phyloP scores from a whole-genome alignment of 64 coral and sea anemone genomes.

The Porites australiensis region DNA sequence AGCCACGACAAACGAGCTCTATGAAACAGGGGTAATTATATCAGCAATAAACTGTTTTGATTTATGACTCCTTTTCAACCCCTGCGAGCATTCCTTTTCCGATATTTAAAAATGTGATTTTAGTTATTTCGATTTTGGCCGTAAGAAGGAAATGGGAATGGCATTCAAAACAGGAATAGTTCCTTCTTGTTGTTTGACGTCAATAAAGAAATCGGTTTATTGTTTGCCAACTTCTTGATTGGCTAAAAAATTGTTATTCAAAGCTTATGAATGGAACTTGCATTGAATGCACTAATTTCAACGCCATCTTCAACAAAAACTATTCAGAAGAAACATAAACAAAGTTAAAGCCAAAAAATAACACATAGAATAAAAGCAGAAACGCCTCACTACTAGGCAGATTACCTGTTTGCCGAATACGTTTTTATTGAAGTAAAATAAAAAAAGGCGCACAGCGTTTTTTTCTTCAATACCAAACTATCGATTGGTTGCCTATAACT shows the following conservation, averaged over 20 bases:
- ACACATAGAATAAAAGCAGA: not conserved
- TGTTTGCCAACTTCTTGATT: not conserved
- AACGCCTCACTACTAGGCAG: too few species aligned
- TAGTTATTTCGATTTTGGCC: not conserved
- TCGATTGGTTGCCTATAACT: too few species aligned
- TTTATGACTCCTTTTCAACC: not conserved
- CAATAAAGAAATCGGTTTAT: not conserved
- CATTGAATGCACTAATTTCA: not conserved
- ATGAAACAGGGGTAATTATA: not conserved
- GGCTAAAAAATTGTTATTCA: not conserved
- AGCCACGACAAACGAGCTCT: slow-evolving; percentile 9
- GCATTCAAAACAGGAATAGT: not conserved
- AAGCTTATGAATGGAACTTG: not conserved
- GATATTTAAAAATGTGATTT: not conserved
- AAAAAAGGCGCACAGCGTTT: too few species aligned
- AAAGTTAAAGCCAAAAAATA: slow-evolving; percentile 7
- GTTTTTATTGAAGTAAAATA: too few species aligned
- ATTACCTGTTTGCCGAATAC: too few species aligned
- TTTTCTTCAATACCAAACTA: too few species aligned
- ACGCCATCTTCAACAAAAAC: not conserved
- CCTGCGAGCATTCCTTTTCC: not conserved
- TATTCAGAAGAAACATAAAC: not conserved
- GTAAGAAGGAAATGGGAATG: not conserved
- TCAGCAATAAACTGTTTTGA: not conserved
- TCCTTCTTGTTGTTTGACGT: slow-evolving; percentile 25